phyloP scores from a whole-genome alignment of 2,113 vertebrate species.

The Rhombomys opimus region DNA sequence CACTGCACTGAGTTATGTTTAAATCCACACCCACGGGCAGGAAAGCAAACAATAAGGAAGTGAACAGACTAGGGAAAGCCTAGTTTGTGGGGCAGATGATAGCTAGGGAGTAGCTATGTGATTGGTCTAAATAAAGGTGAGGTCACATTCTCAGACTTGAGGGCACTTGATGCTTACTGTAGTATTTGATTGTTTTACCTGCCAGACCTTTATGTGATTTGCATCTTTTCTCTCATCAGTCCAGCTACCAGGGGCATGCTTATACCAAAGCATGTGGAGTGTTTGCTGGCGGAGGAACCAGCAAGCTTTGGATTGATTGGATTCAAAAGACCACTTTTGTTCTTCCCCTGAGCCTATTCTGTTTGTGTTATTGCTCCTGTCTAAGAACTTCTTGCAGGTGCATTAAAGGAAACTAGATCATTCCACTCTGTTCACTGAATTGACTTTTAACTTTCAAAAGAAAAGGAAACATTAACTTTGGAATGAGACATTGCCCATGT shows the following conservation, averaged over 20 bases:
- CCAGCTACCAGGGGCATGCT: neutral
- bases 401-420: neutral
- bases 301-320: neutral
- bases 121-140: neutral
- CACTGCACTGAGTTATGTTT: neutral
- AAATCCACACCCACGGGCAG: neutral
- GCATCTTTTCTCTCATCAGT: neutral
- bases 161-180: neutral
- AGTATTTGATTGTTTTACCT: neutral
- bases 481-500: neutral
- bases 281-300: neutral
- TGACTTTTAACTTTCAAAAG: slow-evolving; percentile 51
- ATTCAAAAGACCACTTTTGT: neutral
- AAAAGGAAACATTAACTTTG: slow-evolving; percentile 44
- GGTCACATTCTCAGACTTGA: neutral
- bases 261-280: too few relatives aligned
- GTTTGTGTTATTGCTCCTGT: slow-evolving; percentile 1
- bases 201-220: neutral
- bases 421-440: slow-evolving; percentile 12
- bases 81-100: neutral
- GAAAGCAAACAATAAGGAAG: neutral
- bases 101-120: neutral
- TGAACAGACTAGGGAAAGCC: neutral
- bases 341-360: neutral
- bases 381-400: neutral